Evolutionary conservation across 2,888 invertebrate species (phyloP).

Genomic region (Euphydryas editha): DNA sequence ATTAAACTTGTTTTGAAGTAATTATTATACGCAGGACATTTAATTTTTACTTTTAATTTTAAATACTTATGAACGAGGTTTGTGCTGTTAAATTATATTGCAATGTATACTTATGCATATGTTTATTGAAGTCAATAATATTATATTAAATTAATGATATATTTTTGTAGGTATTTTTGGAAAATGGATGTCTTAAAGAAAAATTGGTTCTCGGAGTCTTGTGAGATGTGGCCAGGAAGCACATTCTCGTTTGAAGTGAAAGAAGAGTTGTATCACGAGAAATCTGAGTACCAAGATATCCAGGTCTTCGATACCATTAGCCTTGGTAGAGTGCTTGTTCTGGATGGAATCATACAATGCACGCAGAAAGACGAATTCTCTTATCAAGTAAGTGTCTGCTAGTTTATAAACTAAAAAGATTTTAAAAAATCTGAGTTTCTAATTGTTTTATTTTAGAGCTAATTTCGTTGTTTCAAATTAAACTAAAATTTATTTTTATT

Average conservation of each 20-base stretch:
- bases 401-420: background rate
- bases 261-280: constrained; percentile 89
- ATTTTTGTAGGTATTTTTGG: constrained; percentile 19
- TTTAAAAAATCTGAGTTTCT: constrained; percentile 1
- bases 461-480: background rate
- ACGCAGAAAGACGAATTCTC: constrained; percentile 98
- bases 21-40: background rate
- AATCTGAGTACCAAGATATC: constrained; percentile 93
- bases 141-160: background rate
- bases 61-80: background rate
- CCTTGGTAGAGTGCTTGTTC: constrained; percentile 93
- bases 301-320: constrained; percentile 90
- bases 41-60: background rate
- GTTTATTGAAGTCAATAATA: background rate
- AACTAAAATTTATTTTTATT: too few species aligned
- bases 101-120: background rate
- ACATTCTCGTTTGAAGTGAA: constrained; percentile 94
- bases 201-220: constrained; percentile 97
- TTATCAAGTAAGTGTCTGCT: constrained; percentile 86
- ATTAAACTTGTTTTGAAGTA: constrained; percentile 1
- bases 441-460: background rate
- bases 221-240: constrained; percentile 95
- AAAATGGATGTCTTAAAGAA: constrained; percentile 88
- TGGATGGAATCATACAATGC: constrained; percentile 99
- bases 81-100: background rate